These are phyloP conservation scores for Argopecten irradians DNA, from an alignment of 1,140 invertebrate species.

Conservation along the genomic window DNA sequence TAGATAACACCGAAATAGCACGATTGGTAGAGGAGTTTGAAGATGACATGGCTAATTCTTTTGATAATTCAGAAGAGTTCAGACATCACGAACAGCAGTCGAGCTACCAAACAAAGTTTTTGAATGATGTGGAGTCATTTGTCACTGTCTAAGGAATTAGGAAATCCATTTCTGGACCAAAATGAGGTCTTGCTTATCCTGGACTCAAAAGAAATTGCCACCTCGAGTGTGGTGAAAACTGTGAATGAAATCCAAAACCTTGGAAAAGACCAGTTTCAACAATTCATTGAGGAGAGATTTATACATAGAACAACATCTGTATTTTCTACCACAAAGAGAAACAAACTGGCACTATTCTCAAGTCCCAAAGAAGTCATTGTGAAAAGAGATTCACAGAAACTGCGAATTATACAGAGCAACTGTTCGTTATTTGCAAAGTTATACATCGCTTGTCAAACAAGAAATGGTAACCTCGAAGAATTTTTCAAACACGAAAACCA, in stretches of 20 bases:
- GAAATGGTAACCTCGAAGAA: conserved; percentile 53
- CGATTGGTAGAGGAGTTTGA: conserved; percentile 57
- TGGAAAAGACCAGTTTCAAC: conserved; percentile 30
- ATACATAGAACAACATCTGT: neutral
- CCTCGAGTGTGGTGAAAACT: conserved; percentile 16
- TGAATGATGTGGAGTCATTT: conserved; percentile 32
- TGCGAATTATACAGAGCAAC: conserved; percentile 38
- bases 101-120: conserved; percentile 35
- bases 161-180: conserved; percentile 54
- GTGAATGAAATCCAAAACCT: neutral
- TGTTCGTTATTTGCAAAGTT: conserved; percentile 48
- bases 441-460: conserved; percentile 51
- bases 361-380: neutral
- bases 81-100: conserved; percentile 33
- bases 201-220: conserved; percentile 40
- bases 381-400: neutral
- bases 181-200: conserved; percentile 34
- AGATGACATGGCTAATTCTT: neutral
- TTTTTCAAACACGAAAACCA: conserved; percentile 66
- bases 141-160: conserved; percentile 28
- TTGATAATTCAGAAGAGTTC: neutral
- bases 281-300: neutral
- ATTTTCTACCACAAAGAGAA: conserved; percentile 41
- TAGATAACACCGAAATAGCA: conserved; percentile 54
- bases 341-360: conserved; percentile 34